Base-by-base conservation (phyloP, 2,888 invertebrate genomes). In the Tuta absoluta region DNA sequence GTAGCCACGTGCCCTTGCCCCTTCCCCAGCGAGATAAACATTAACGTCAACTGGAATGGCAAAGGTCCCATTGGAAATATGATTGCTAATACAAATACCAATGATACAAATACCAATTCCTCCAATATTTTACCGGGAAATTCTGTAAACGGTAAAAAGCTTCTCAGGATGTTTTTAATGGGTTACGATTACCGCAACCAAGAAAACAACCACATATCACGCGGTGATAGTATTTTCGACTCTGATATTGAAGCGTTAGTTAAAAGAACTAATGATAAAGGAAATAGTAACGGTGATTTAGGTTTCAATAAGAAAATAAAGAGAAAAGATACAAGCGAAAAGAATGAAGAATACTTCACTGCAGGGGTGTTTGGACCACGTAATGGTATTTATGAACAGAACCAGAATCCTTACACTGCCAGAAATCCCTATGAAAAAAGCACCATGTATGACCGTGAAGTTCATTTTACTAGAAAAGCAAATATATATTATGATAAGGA, bases 11-110 rank as follows among this genome's bases (percentile, higher is more conserved):
- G 59, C 41, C 8, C 37, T 23, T 14, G 41, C 21, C 37, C 58
- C 21, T 58, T 28, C 33, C 59, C 56, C 17, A 56, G 28, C n/a
- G 56, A 56, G 23, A 56, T 56, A n/a, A 28, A 56, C 17, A 10
- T 56, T 7, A 56, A 56, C 28, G 33, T 56, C 12, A 12, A 28
- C n/a, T 56, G 56, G 56, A 56, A 28, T 8, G 56, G 56, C 12
- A 56, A 24, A 56, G 14, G 24, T 10, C 53, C 53, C 1, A 24
- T 11, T 12, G 24, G 8, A 48, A 23, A 48, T 14, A 10, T 14
- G 2, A 5, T 41, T 41, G n/a, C n/a, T n/a, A n/a, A n/a, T n/a
- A n/a, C 41, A 41, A 41, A 4, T 33, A 33, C 12, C 41, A 14
- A 4, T 17, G 48, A 48, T n/a, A 48, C 5, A 17, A 1, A 3